phyloP scores from a whole-genome alignment of 2,797 vertebrate genomes.

The Lepus oiostolus region DNA sequence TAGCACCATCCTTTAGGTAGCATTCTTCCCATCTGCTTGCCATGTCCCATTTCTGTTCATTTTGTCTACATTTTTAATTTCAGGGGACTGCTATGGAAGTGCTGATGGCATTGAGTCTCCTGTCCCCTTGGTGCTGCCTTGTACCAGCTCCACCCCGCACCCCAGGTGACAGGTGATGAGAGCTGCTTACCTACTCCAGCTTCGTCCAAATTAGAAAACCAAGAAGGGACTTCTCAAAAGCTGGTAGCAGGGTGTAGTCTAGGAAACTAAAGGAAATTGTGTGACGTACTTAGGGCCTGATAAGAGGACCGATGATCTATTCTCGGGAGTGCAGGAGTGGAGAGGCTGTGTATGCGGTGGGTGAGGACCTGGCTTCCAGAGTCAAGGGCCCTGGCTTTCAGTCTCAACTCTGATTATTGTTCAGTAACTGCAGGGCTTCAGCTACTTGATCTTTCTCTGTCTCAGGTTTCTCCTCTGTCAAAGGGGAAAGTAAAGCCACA shows the following conservation, averaged over 20 bases:
- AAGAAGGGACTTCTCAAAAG: not conserved
- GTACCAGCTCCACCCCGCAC: not conserved
- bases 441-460: not conserved
- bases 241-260: not conserved
- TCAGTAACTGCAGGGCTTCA: not conserved
- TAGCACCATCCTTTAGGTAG: not conserved
- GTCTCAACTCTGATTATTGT: not conserved
- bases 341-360: not conserved
- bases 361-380: not conserved
- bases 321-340: not conserved
- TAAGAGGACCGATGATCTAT: not conserved
- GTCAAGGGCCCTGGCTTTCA: not conserved
- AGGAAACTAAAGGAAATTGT: not conserved
- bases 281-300: not conserved
- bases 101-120: not conserved
- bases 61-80: not conserved
- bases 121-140: not conserved
- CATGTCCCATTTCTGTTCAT: not conserved
- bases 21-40: not conserved
- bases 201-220: not conserved
- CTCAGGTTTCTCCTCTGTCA: too few relatives aligned
- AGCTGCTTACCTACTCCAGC: not conserved
- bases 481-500: too few relatives aligned
- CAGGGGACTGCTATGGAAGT: not conserved
- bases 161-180: not conserved